A percentile compares a stretch with the other conserved stretches of the same genome.
Evolutionary conservation across 2,113 vertebrate genomes (phyloP).

Genomic region (Cyprinodon brontotheroides): DNA sequence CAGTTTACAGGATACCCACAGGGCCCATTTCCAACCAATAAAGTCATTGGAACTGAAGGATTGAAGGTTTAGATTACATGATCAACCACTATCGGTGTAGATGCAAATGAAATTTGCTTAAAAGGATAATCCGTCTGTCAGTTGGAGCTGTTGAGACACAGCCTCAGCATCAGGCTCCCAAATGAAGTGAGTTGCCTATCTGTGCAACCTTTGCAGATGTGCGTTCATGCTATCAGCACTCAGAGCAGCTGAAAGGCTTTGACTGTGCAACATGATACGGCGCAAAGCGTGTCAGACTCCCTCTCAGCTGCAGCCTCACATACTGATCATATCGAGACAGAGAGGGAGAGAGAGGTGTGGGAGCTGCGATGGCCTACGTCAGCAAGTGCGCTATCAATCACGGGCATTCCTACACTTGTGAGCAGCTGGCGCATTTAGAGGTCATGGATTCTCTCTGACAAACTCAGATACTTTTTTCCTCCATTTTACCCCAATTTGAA

Average conservation of each 20-base stretch:
- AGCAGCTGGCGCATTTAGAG: conserved; percentile 71
- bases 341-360: conserved; percentile 40
- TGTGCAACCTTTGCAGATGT: conserved; percentile 44
- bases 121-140: conserved; percentile 17
- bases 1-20: not conserved
- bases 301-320: conserved; percentile 55
- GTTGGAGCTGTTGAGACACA: not conserved
- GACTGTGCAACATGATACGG: conserved; percentile 70
- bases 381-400: conserved; percentile 69
- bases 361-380: conserved; percentile 59
- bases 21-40: not conserved
- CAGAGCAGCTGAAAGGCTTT: conserved; percentile 47
- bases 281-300: conserved; percentile 57
- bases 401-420: conserved; percentile 63
- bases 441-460: conserved; percentile 60
- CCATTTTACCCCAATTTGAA: conserved; percentile 15
- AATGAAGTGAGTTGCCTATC: conserved; percentile 55
- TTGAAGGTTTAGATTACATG: conserved; percentile 8
- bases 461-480: conserved; percentile 21
- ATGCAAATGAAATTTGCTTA: conserved; percentile 7
- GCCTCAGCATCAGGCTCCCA: conserved; percentile 16
- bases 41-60: not conserved
- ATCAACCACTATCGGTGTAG: not conserved
- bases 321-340: conserved; percentile 64
- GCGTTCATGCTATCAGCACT: conserved; percentile 48